Evolutionary conservation across 2,888 invertebrate genomes (phyloP).

Genomic region (Rhorus exstirpatorius): DNA sequence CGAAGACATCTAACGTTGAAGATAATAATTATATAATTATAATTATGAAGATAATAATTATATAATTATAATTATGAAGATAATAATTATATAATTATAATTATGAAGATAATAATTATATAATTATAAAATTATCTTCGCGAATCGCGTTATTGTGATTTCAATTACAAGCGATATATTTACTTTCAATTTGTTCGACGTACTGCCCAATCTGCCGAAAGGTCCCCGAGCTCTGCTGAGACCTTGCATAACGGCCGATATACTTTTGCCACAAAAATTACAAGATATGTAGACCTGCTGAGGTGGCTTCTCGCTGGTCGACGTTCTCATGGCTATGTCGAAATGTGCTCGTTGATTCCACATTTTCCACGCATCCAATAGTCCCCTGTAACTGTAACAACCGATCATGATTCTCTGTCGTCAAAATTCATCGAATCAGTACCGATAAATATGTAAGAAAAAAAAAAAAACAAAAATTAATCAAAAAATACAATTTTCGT

Average conservation of each 20-base stretch:
- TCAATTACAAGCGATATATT: no score
- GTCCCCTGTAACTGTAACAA: conserved; percentile 91
- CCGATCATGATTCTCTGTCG: conserved; percentile 32
- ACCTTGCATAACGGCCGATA: conserved; percentile 93
- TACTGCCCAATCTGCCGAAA: conserved; percentile 89
- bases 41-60: no score
- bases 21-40: background rate
- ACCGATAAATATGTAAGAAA: background rate
- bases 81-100: no score
- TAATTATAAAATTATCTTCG: no score
- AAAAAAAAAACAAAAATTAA: no score
- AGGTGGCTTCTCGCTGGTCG: conserved; percentile 88
- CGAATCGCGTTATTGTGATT: no score
- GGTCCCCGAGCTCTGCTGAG: conserved; percentile 88
- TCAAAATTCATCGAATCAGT: background rate
- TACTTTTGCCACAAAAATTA: conserved; percentile 97
- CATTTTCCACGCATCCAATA: conserved; percentile 96
- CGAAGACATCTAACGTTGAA: conserved; percentile 90
- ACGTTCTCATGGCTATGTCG: conserved; percentile 92
- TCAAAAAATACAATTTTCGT: background rate
- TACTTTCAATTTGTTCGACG: conserved; percentile 92
- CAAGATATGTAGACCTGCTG: conserved; percentile 94
- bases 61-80: no score
- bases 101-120: no score
- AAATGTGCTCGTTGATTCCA: conserved; percentile 96